A percentile compares a stretch with the other conserved stretches of the same genome.
Conservation (phyloP, 2,888 invertebrate species). For the Pharmacophagus antenor region DNA sequence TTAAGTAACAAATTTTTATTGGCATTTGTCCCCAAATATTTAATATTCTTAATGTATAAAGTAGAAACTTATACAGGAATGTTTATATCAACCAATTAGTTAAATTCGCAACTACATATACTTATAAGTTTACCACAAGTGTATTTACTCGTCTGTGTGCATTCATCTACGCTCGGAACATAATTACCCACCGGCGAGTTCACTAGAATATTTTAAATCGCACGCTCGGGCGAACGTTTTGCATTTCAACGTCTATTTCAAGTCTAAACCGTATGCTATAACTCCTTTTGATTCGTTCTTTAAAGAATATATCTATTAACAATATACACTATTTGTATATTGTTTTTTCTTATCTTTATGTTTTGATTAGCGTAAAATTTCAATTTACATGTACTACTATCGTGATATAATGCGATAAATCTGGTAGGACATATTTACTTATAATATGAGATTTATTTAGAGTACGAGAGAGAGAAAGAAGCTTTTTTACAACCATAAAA, state of each 20-base stretch:
- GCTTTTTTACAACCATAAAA: slow-evolving; percentile 36
- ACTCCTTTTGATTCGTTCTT: slow-evolving; percentile 42
- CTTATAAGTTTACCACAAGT: slow-evolving; percentile 55
- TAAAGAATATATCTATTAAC: slow-evolving; percentile 30
- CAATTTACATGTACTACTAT: too few relatives aligned
- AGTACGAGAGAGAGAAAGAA: too few relatives aligned
- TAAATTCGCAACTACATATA: slow-evolving; percentile 35
- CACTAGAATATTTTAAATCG: slow-evolving; percentile 54
- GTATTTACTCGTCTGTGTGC: slow-evolving; percentile 62
- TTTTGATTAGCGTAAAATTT: too few relatives aligned
- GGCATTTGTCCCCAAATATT: not conserved
- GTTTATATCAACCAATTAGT: slow-evolving; percentile 20
- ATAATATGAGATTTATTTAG: too few relatives aligned
- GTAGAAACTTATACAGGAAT: too few relatives aligned
- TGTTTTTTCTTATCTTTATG: too few relatives aligned
- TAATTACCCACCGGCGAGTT: slow-evolving; percentile 70
- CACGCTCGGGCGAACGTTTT: slow-evolving; percentile 41
- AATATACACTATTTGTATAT: too few relatives aligned
- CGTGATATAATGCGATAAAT: too few relatives aligned
- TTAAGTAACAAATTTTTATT: too few relatives aligned
- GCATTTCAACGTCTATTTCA: slow-evolving; percentile 46
- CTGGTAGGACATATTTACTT: too few relatives aligned
- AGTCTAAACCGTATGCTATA: slow-evolving; percentile 40
- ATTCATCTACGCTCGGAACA: slow-evolving; percentile 41
- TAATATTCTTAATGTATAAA: not conserved